Conservation (phyloP, 2,888 invertebrate genomes). For the Drosophila longiperda region DNA sequence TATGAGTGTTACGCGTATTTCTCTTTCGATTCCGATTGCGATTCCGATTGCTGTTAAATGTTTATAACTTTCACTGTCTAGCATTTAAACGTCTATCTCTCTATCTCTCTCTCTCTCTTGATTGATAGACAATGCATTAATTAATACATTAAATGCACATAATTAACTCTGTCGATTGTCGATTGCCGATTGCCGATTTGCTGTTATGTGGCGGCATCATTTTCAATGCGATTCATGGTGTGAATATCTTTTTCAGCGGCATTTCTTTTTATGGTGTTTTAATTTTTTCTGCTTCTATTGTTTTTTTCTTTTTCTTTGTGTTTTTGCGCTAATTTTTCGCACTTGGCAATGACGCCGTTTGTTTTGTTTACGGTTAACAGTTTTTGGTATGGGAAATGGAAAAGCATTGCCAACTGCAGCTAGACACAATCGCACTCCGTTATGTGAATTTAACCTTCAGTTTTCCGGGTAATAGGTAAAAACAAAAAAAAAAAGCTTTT, state of each 20-base stretch:
- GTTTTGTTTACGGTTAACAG: constrained; percentile 41
- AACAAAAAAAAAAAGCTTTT: constrained; percentile 18
- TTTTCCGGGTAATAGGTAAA: constrained; percentile 68
- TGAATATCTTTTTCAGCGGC: constrained; percentile 33
- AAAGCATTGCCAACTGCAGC: constrained; percentile 32
- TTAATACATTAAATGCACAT: constrained; percentile 77
- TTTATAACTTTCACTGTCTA: constrained; percentile 67
- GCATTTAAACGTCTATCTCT: constrained; percentile 13
- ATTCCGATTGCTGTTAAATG: constrained; percentile 46
- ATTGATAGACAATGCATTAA: constrained; percentile 67
- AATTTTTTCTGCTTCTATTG: constrained; percentile 5
- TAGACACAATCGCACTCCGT: constrained; percentile 15
- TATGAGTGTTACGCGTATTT: constrained; percentile 43
- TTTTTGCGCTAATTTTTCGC: constrained; percentile 42
- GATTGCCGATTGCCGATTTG: constrained; percentile 12
- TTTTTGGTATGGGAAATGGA: constrained; percentile 47
- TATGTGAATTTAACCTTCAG: constrained; percentile 62
- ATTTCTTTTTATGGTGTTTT: constrained; percentile 26
- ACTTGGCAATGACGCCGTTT: constrained; percentile 60
- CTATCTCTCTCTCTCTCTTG: constrained; percentile 21
- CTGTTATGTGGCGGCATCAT: constrained; percentile 35
- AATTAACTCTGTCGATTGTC: constrained; percentile 61
- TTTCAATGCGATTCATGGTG: constrained; percentile 30
- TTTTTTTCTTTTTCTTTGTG: constrained; percentile 4
- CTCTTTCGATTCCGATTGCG: constrained; percentile 27